phyloP scores from a whole-genome alignment of 1,140 invertebrate species.

The Apolygus lucorum region DNA sequence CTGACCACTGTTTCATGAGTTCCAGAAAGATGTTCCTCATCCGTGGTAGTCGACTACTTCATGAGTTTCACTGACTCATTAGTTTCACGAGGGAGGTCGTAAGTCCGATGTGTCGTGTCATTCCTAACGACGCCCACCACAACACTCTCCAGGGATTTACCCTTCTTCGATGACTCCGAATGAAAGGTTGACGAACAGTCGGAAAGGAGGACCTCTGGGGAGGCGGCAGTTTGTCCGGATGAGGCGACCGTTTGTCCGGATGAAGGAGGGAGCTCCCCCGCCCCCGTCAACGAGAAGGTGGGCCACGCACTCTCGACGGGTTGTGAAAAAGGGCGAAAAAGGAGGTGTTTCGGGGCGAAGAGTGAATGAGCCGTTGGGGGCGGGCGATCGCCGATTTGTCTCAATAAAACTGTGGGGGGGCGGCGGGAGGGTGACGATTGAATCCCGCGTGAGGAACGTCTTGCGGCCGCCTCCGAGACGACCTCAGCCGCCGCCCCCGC shows the following conservation, averaged over 20 bases:
- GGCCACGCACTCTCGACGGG: neutral
- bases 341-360: no score
- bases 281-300: neutral
- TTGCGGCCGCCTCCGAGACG: no score
- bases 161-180: no score
- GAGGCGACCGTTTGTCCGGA: neutral
- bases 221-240: neutral
- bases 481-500: no score
- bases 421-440: neutral
- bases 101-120: no score
- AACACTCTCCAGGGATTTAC: no score
- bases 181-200: slow-evolving; percentile 1
- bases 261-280: neutral
- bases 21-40: no score
- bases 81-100: no score
- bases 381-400: slow-evolving; percentile 13
- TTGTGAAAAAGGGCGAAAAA: no score
- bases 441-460: neutral
- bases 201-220: neutral
- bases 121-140: neutral
- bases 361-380: neutral
- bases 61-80: no score
- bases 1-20: no score
- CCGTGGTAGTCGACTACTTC: no score
- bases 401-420: neutral